Conservation (phyloP, 1,140 invertebrate genomes). For the Lepidostoma basale region DNA sequence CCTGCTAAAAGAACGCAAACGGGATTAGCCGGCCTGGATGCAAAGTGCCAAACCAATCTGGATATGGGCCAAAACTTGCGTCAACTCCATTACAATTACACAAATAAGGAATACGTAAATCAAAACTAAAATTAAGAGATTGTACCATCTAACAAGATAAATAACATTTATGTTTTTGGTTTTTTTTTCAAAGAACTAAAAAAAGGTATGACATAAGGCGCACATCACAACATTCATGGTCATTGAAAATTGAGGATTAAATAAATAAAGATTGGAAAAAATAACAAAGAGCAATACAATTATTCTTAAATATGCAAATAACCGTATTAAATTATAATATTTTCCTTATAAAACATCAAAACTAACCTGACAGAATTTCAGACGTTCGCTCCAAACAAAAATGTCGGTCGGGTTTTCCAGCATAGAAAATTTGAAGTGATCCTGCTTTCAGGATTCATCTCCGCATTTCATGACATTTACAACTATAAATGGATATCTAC, state of each 20-base stretch:
- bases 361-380: conserved; percentile 12
- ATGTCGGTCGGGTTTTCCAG: not conserved
- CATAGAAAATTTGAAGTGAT: conserved; percentile 8
- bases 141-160: not conserved
- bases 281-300: not conserved
- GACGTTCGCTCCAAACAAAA: conserved; percentile 10
- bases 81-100: not conserved
- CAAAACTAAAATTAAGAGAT: not conserved
- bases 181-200: conserved; percentile 23
- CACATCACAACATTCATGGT: conserved; percentile 3
- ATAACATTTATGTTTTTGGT: conserved; percentile 12
- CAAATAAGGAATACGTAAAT: not conserved
- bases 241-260: not conserved
- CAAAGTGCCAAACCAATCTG: conserved; percentile 9
- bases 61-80: conserved; percentile 26
- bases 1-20: conserved; percentile 12
- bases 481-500: too few species aligned
- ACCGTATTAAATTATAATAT: not conserved
- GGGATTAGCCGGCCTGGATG: conserved; percentile 4
- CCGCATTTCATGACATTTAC: too few species aligned
- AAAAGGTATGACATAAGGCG: conserved; percentile 29
- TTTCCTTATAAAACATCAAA: not conserved
- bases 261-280: not conserved
- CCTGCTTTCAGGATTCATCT: too few species aligned
- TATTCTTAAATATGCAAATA: not conserved